These are phyloP conservation scores for Ericerus pela DNA, from an alignment of 1,140 invertebrate species.

Conservation along the genomic window DNA sequence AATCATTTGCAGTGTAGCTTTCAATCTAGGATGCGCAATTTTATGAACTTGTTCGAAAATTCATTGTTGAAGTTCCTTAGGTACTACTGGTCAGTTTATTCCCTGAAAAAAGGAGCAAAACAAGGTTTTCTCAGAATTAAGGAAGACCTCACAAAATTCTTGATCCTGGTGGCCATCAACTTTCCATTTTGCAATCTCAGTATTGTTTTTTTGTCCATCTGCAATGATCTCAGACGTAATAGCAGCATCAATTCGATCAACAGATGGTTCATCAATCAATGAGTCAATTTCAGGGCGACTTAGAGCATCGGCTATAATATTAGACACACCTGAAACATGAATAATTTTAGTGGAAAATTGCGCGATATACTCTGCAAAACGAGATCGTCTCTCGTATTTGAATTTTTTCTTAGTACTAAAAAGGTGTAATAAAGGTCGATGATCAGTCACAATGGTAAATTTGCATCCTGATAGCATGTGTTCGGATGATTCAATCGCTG, in stretches of 20 bases:
- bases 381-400: conserved; percentile 24
- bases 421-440: conserved; percentile 26
- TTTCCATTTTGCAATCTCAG: background rate
- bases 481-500: conserved; percentile 24
- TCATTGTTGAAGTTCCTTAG: background rate
- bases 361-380: conserved; percentile 27
- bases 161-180: background rate
- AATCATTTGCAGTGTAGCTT: conserved; percentile 26
- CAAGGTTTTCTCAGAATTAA: background rate
- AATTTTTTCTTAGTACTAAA: conserved; percentile 23
- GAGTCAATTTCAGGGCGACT: too few relatives aligned
- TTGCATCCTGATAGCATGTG: conserved; percentile 25
- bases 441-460: conserved; percentile 27
- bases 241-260: background rate
- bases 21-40: conserved; percentile 27
- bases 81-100: background rate
- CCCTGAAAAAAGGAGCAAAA: background rate
- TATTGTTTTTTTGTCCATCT: background rate
- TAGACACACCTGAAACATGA: background rate
- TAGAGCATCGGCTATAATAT: background rate
- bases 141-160: background rate
- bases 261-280: too few relatives aligned
- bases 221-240: background rate
- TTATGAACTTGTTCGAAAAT: conserved; percentile 27
- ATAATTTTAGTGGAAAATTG: background rate